Base-by-base conservation (phyloP, 2,797 vertebrate species). In the Oreortyx pictus region DNA sequence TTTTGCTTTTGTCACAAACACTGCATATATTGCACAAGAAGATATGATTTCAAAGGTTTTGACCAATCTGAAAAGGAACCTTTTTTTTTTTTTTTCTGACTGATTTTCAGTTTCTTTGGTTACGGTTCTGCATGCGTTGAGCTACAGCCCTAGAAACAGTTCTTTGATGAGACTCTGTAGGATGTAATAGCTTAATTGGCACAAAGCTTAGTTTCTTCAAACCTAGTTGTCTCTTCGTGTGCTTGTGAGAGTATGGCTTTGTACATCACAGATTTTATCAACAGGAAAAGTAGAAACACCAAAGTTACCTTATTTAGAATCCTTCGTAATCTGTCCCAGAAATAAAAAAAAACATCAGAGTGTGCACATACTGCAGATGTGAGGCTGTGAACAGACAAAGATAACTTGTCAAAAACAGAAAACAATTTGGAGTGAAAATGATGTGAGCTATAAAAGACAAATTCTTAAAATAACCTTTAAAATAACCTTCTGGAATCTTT, bases 171-270 rank as follows among this genome's bases (percentile, higher is more conserved):
- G 49, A 33, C 59, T 91, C 47, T 50, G 35, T 73, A 76, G 83
- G 64, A 70, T 76, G 39, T 79, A 90, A 91, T 70, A 86, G 56
- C 60, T 82, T 83, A 86, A 84, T 70, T 91, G 44, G 82, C 78
- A 71, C 56, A 66, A 86, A 85, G 54, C 46, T 60, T 88, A 61
- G 80, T 90, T 92, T 92, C 76, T 89, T 85, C 70, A 65, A 81
- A 75, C 23, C 18, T 33, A 62, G 14, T 13, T 15, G 41, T 56
- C 56, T 73, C 46, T 60, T 65, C 50, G 81, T 41, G 29, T 68
- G 47, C 5, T 83, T 70, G 43, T 39, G 60, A 75, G 62, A 31
- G 7, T 33, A 10, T 5, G 43, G 24, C 29, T 79, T 88, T 11
- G 7, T 31, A 79, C 60, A 44, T 65, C 73, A 72, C 19, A 78